These are phyloP conservation scores for Trichogramma evanescens DNA, from an alignment of 2,888 invertebrate species.

Conservation along the genomic window DNA sequence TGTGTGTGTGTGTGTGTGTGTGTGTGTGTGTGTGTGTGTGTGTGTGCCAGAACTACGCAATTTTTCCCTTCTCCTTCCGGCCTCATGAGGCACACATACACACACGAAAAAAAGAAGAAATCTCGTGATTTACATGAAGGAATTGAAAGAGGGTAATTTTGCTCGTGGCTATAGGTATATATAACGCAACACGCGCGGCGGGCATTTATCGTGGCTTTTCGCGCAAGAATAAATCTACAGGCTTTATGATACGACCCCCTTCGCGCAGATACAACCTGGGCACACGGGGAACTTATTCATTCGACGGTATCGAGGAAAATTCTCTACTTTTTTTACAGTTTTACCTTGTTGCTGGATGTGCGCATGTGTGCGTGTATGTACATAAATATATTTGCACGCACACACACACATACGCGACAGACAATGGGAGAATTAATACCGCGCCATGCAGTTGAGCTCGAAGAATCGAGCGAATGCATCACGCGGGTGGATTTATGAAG, in stretches of 20 bases:
- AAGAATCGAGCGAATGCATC: neutral
- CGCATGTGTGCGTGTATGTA: too few species aligned
- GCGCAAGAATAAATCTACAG: conserved; percentile 19
- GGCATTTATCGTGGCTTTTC: conserved; percentile 21
- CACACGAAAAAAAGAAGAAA: too few species aligned
- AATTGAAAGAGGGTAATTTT: neutral
- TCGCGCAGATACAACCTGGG: neutral
- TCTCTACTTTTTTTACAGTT: neutral
- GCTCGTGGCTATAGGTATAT: neutral
- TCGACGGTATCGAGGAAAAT: too few species aligned
- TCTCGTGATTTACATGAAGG: too few species aligned
- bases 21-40: too few species aligned
- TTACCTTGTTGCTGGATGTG: neutral
- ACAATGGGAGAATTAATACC: conserved; percentile 22
- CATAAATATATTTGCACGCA: too few species aligned
- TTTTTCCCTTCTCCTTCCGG: too few species aligned
- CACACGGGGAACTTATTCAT: neutral
- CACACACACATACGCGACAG: neutral
- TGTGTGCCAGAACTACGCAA: too few species aligned
- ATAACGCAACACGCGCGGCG: conserved; percentile 10
- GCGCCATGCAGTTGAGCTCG: neutral
- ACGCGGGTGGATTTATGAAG: conserved; percentile 22
- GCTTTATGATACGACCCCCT: conserved; percentile 20
- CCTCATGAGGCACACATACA: too few species aligned
- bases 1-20: too few species aligned